Conservation (phyloP, 2,888 invertebrate species). For the Onchidella celtica region DNA sequence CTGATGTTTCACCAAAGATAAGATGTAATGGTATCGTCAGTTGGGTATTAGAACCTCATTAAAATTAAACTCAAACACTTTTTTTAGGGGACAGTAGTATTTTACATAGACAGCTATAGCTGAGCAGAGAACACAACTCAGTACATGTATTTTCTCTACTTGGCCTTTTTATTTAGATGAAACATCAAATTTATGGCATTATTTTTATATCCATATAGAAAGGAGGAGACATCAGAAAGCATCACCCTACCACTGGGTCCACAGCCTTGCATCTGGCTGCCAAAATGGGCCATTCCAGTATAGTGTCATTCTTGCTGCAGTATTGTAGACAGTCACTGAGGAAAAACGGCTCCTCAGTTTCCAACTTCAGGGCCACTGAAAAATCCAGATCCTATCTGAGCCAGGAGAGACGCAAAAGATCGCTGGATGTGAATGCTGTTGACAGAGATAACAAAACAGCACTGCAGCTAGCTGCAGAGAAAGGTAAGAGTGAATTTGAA, state of each 20-base stretch:
- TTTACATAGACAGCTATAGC: too few species aligned
- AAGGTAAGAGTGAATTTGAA: slow-evolving; percentile 60
- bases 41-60: too few species aligned
- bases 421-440: slow-evolving; percentile 71
- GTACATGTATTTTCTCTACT: too few species aligned
- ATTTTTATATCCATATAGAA: slow-evolving; percentile 56
- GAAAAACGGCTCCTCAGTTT: neutral
- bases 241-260: slow-evolving; percentile 65
- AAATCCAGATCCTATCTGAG: slow-evolving; percentile 11
- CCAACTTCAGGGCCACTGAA: neutral
- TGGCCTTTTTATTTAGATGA: too few species aligned
- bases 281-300: slow-evolving; percentile 65
- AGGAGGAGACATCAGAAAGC: slow-evolving; percentile 70
- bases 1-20: too few species aligned
- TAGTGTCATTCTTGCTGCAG: slow-evolving; percentile 66
- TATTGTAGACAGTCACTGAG: slow-evolving; percentile 55
- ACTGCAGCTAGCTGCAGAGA: slow-evolving; percentile 75
- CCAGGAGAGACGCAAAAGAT: slow-evolving; percentile 32
- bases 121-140: too few species aligned
- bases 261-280: slow-evolving; percentile 72
- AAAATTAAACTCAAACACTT: too few species aligned
- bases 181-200: neutral
- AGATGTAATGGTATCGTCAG: too few species aligned
- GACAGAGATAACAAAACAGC: slow-evolving; percentile 71
- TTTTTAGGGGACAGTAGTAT: too few species aligned